Conservation (phyloP, 1,140 invertebrate genomes). For the Antheraea mylitta region DNA sequence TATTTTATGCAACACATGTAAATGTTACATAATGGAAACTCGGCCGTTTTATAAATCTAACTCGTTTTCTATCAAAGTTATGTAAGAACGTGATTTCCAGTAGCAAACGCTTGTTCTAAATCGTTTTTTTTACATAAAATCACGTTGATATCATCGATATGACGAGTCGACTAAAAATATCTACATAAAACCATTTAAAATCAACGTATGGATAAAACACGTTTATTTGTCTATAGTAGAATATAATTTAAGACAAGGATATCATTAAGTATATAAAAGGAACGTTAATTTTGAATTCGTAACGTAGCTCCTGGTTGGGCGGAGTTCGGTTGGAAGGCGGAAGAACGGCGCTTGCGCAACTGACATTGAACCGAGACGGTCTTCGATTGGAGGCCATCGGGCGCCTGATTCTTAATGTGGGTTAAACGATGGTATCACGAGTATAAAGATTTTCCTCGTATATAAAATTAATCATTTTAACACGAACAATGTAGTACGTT, state of each 20-base stretch:
- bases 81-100: slow-evolving; percentile 5
- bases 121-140: slow-evolving; percentile 1
- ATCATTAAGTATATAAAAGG: slow-evolving; percentile 19
- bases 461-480: slow-evolving; percentile 6
- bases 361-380: slow-evolving; percentile 69
- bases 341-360: slow-evolving; percentile 73
- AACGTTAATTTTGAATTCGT: slow-evolving; percentile 51
- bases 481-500: background rate
- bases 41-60: background rate
- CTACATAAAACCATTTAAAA: background rate
- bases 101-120: slow-evolving; percentile 3
- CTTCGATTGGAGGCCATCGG: slow-evolving; percentile 53
- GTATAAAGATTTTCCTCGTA: slow-evolving; percentile 25
- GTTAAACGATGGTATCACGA: slow-evolving; percentile 26
- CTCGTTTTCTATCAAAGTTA: background rate
- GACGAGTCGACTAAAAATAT: background rate
- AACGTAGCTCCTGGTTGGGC: slow-evolving; percentile 53
- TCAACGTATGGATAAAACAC: background rate
- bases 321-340: slow-evolving; percentile 51
- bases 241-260: background rate
- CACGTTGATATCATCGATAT: background rate
- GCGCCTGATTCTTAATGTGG: slow-evolving; percentile 54
- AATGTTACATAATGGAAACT: background rate
- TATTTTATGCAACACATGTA: background rate
- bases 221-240: background rate